These are phyloP conservation scores for Liasis olivaceus DNA, from an alignment of 2,797 vertebrate genomes.

Conservation along the genomic window DNA sequence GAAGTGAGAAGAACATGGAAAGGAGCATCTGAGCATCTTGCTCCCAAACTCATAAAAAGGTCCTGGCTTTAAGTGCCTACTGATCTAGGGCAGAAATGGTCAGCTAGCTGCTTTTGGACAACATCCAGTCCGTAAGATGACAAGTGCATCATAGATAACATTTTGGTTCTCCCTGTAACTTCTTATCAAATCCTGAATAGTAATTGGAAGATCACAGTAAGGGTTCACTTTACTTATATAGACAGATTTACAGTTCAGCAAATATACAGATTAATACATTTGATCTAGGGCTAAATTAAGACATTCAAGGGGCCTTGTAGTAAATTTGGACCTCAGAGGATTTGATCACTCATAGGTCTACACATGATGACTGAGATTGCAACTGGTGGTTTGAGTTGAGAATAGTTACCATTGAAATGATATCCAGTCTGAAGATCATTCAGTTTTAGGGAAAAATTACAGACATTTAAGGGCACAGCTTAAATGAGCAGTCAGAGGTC, in stretches of 20 bases:
- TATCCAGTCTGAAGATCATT: neutral
- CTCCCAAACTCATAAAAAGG: neutral
- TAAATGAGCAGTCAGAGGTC: neutral
- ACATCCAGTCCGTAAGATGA: neutral
- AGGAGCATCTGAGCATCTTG: neutral
- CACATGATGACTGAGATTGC: neutral
- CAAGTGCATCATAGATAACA: neutral
- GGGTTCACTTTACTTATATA: neutral
- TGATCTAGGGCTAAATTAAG: neutral
- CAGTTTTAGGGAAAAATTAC: neutral
- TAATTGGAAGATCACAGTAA: neutral
- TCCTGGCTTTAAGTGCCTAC: neutral
- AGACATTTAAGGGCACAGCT: neutral
- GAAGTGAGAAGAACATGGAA: neutral
- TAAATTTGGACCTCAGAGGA: neutral
- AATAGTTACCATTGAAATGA: neutral
- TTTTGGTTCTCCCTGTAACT: neutral
- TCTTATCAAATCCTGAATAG: neutral
- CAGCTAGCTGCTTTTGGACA: neutral
- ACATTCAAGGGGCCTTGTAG: neutral
- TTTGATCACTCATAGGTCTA: neutral
- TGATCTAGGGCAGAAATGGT: neutral
- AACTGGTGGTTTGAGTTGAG: neutral
- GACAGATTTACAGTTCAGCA: neutral
- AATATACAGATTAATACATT: neutral